Evolutionary conservation across 2,888 invertebrate species (phyloP).

Genomic region (Gymnosoma rotundatum): DNA sequence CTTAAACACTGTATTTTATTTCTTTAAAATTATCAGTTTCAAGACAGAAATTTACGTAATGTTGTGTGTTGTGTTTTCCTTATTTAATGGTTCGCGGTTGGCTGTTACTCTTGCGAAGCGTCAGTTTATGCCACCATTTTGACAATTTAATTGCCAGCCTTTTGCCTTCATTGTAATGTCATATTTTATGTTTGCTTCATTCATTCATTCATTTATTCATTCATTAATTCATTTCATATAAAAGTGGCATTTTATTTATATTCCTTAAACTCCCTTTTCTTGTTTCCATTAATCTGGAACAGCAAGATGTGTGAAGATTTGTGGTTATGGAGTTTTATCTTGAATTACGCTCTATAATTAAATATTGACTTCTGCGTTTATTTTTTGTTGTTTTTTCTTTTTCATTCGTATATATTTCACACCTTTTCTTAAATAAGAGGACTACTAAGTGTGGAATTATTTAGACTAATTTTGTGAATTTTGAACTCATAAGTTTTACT

Average conservation of each 20-base stretch:
- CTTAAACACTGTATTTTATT: constrained; percentile 56
- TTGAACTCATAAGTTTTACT: not conserved
- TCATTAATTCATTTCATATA: not conserved
- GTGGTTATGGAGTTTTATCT: constrained; percentile 6
- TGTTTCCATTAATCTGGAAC: constrained; percentile 6
- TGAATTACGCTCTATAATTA: constrained; percentile 61
- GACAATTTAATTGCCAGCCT: constrained; percentile 70
- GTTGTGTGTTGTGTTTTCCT: constrained; percentile 24
- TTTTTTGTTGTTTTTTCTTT: constrained; percentile 5
- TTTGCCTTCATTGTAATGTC: constrained; percentile 65
- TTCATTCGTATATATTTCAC: constrained; percentile 49
- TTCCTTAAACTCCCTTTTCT: not conserved
- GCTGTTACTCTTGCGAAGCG: constrained; percentile 33
- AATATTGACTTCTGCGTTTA: constrained; percentile 57
- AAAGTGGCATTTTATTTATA: not conserved
- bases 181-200: constrained; percentile 51
- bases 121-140: constrained; percentile 71
- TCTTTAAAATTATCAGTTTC: constrained; percentile 67
- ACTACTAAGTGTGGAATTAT: constrained; percentile 50
- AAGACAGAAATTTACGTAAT: constrained; percentile 69
- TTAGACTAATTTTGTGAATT: not conserved
- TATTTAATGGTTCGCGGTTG: constrained; percentile 3
- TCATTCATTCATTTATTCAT: not conserved
- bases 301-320: constrained; percentile 56
- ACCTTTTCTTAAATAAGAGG: constrained; percentile 41